Percentiles rank a stretch among this genome's conserved stretches.
Conservation (phyloP, 2,888 invertebrate genomes). For the Drosophila helvetica region DNA sequence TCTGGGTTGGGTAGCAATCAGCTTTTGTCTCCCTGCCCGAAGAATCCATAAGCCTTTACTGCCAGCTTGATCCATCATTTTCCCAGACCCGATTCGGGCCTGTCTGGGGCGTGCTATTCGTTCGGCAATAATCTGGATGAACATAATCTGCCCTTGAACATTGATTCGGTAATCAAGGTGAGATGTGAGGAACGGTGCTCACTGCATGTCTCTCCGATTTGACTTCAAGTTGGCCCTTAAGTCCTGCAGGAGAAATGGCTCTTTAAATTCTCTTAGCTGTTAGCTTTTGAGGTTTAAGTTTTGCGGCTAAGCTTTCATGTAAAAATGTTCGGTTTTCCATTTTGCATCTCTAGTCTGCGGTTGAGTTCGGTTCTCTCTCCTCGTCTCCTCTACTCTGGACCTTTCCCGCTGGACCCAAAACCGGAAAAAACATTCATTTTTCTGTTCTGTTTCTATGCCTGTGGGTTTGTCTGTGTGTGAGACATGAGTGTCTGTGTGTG, state of each 20-base stretch:
- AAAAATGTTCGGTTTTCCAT: neutral
- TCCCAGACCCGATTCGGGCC: no score
- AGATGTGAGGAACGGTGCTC: no score
- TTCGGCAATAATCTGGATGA: neutral
- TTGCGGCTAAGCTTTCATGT: neutral
- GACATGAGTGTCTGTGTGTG: slow-evolving; percentile 3
- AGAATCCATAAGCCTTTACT: neutral
- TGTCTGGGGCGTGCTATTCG: no score
- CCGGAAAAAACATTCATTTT: slow-evolving; percentile 18
- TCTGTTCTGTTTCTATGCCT: slow-evolving; percentile 40
- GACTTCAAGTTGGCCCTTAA: no score
- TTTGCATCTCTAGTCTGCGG: slow-evolving; percentile 37
- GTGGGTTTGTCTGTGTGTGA: slow-evolving; percentile 19
- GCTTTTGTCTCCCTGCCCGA: neutral
- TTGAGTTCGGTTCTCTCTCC: slow-evolving; percentile 23
- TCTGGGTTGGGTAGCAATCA: neutral
- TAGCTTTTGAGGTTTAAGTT: neutral
- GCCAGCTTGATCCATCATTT: neutral
- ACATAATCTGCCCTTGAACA: no score
- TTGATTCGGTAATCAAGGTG: no score
- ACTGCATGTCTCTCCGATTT: no score
- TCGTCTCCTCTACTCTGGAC: neutral
- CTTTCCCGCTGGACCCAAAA: neutral
- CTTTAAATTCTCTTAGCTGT: neutral
- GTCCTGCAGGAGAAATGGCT: neutral